Base-by-base conservation (phyloP, 2,888 invertebrate species). In the Drosophila trichaetosa region DNA sequence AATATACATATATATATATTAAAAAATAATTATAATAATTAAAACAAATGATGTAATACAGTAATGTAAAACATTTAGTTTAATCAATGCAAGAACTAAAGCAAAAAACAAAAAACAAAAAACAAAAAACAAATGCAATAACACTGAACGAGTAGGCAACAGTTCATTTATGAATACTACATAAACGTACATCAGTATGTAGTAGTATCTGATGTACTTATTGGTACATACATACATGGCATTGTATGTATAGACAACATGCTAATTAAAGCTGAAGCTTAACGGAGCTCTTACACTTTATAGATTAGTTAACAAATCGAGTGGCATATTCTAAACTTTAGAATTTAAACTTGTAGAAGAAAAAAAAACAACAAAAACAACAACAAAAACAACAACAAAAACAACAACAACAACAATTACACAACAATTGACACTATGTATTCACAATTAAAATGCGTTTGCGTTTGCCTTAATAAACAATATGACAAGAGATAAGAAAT, bases 401-500 rank as follows among this genome's bases (percentile, higher is more conserved):
- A 24, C 27, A 27, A 27, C 27, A 27, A 27, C 27, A 27, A 27
- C 27, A 21, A 0, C 29, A 49, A 48, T 33, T 58, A 62, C 7
- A 53, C 29, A 65, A 56, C 21, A 58, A 60, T 74, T 75, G 69
- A 62, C 57, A 70, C 66, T 36, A 61, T 78, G 76, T 79, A 78
- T 76, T 78, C 70, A 78, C 80, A 79, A 79, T 75, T 78, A 79
- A 72, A 81, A 72, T 73, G 81, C 82, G 75, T 73, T 83, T 83
- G 71, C 74, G 83, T 83, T 83, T 81, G 84, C 83, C 83, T 83
- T 83, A 81, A 76, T 58, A 70, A 63, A 67, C 46, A 48, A 79
- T 59, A 64, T 40, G 51, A 68, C 0, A 57, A 34, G 16, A 33
- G 24, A n/a, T 24, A 24, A 27, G 27, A 38, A n/a, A 27, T 27